These are phyloP conservation scores for Stigmatopora argus DNA, from an alignment of 2,113 vertebrate genomes.

Conservation along the genomic window DNA sequence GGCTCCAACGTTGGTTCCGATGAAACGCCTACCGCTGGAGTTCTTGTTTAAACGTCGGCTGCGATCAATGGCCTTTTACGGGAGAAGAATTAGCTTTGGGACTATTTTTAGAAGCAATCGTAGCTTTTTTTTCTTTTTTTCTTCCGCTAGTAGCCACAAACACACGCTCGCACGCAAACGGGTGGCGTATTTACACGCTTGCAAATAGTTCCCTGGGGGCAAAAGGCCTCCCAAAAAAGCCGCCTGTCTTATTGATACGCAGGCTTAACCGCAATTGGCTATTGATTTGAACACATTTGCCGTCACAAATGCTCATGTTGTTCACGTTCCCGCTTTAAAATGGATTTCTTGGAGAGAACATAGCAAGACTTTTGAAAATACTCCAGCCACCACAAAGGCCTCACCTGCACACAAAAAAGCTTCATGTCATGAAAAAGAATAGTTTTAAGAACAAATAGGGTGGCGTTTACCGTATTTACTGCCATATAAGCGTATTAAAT, in stretches of 20 bases:
- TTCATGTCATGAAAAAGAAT: too few relatives aligned
- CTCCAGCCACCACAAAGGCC: too few relatives aligned
- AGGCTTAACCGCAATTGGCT: constrained; percentile 2
- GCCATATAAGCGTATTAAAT: too few relatives aligned
- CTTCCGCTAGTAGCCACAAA: constrained; percentile 16
- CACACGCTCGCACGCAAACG: not conserved
- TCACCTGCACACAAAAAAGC: too few relatives aligned
- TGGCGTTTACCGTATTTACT: too few relatives aligned
- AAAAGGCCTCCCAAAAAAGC: not conserved
- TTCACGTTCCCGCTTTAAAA: too few relatives aligned
- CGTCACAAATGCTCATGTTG: not conserved
- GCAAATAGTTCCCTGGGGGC: not conserved
- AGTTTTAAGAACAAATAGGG: too few relatives aligned
- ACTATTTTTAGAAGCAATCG: constrained; percentile 40
- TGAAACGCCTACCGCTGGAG: not conserved
- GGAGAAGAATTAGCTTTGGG: constrained; percentile 37
- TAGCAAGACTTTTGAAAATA: too few relatives aligned
- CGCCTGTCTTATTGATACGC: not conserved
- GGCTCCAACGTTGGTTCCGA: too few relatives aligned
- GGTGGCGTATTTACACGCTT: too few relatives aligned
- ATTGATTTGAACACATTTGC: constrained; percentile 10
- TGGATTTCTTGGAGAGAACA: too few relatives aligned
- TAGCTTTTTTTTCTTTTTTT: constrained; percentile 29
- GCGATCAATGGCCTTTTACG: constrained; percentile 43
- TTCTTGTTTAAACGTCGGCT: constrained; percentile 24